These are phyloP conservation scores for Lepus americanus DNA, from an alignment of 2,113 vertebrate genomes.

Conservation along the genomic window DNA sequence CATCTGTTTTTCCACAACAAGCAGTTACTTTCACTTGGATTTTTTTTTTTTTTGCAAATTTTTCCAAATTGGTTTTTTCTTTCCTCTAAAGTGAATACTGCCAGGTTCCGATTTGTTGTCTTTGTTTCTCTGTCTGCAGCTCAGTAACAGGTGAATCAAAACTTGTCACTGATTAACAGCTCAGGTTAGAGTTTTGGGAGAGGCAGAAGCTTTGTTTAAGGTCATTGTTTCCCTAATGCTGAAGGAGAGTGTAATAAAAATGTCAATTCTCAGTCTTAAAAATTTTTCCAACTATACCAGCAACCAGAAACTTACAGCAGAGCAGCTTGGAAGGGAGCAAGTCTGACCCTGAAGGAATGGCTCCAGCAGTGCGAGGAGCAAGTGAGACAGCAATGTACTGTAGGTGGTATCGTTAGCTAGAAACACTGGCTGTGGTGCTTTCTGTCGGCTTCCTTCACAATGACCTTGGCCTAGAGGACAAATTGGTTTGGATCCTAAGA, in stretches of 20 bases:
- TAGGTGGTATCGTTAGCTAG: neutral
- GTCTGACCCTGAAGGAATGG: neutral
- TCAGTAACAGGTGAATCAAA: constrained; percentile 32
- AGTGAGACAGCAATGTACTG: neutral
- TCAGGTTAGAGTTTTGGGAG: neutral
- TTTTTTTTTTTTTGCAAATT: constrained; percentile 35
- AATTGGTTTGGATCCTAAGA: neutral
- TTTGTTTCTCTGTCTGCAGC: neutral
- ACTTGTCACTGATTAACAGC: neutral
- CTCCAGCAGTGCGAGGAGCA: neutral
- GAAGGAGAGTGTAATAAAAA: neutral
- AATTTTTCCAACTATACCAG: neutral
- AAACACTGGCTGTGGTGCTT: neutral
- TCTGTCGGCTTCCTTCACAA: neutral
- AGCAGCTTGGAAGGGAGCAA: neutral
- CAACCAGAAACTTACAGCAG: neutral
- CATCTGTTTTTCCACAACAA: neutral
- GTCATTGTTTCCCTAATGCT: neutral
- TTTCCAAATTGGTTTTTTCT: neutral
- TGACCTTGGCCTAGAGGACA: neutral
- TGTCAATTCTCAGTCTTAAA: neutral
- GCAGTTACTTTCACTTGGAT: constrained; percentile 4
- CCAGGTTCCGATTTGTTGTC: neutral
- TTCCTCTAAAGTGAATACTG: constrained; percentile 10
- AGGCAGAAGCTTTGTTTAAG: neutral